Percentiles rank a stretch among this genome's conserved stretches.
phyloP scores from a whole-genome alignment of 2,888 invertebrate species.

The Eupithecia centaureata region DNA sequence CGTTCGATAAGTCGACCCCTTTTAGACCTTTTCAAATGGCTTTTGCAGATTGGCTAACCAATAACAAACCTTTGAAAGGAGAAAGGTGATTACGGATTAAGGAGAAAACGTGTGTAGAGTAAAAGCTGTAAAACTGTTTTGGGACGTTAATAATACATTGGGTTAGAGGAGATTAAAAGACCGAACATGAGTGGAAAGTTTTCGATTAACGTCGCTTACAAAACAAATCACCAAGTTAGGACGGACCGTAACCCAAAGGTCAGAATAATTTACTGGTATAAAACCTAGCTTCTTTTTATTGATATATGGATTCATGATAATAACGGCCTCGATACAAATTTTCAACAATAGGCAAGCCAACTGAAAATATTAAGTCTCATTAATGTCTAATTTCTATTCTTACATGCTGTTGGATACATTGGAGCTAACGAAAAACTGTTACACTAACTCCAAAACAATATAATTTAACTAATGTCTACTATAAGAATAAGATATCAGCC shows the following conservation, averaged over 20 bases:
- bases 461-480: no score
- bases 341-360: no score
- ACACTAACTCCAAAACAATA: no score
- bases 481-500: slow-evolving; percentile 10
- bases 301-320: not conserved
- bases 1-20: slow-evolving; percentile 17
- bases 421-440: no score
- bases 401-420: no score
- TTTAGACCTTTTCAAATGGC: slow-evolving; percentile 8
- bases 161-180: not conserved
- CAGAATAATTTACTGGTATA: not conserved
- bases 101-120: slow-evolving; percentile 3
- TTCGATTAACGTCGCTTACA: not conserved
- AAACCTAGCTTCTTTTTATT: not conserved
- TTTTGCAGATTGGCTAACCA: slow-evolving; percentile 8
- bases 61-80: slow-evolving; percentile 4
- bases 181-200: not conserved
- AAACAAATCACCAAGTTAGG: not conserved
- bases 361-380: no score
- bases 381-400: no score
- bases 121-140: not conserved
- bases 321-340: not conserved
- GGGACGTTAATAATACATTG: not conserved
- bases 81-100: slow-evolving; percentile 4
- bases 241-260: not conserved